Percentiles rank a stretch among this genome's conserved stretches.
Evolutionary conservation across 2,797 vertebrate genomes (phyloP).

Genomic region (Phoebastria nigripes): DNA sequence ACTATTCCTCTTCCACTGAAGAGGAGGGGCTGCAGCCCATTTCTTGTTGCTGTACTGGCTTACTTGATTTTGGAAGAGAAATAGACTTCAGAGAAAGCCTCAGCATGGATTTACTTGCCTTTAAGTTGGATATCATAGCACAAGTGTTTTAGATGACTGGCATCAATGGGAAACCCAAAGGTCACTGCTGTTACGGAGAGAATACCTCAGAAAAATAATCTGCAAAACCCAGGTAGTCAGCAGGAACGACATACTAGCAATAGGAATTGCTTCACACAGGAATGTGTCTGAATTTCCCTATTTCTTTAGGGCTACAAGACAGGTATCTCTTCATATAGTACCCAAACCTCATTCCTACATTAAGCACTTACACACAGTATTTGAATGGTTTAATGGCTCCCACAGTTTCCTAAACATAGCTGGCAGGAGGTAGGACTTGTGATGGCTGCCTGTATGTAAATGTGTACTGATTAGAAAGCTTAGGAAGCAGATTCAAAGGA

Average conservation of each 20-base stretch:
- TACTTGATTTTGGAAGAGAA: not conserved
- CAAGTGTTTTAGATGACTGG: not conserved
- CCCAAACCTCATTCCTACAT: not conserved
- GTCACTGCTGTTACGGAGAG: fast-evolving
- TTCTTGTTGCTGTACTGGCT: not conserved
- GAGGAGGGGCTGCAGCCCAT: not conserved
- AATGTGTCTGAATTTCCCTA: not conserved
- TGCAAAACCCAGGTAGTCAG: not conserved
- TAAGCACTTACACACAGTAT: not conserved
- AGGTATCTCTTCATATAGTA: not conserved
- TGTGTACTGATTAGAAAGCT: not conserved
- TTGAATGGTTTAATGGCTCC: not conserved
- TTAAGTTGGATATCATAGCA: not conserved
- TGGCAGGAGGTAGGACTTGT: not conserved
- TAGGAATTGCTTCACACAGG: not conserved
- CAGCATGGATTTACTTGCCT: not conserved
- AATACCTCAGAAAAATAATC: not conserved
- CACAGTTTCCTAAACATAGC: not conserved
- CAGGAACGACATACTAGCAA: not conserved
- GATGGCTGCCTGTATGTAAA: not conserved
- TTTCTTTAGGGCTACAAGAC: not conserved
- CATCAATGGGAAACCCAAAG: not conserved
- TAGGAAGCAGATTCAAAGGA: not conserved
- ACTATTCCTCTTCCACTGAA: not conserved
- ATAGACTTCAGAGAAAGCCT: not conserved